Evolutionary conservation across 2,888 invertebrate genomes (phyloP).

Genomic region (Nephrotoma appendiculata): DNA sequence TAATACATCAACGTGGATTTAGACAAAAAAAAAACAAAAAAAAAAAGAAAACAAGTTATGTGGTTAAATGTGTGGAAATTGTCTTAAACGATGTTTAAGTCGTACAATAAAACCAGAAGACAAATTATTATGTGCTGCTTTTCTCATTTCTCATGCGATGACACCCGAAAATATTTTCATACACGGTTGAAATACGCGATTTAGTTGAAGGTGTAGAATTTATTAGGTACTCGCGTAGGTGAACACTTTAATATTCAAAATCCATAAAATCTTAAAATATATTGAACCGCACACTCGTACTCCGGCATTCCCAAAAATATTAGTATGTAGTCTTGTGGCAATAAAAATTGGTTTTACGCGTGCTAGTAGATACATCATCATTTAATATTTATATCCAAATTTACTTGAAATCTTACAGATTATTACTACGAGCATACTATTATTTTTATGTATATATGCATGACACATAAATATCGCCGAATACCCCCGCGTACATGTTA

Average conservation of each 20-base stretch:
- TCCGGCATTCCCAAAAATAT: neutral
- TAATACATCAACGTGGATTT: neutral
- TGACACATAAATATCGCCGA: neutral
- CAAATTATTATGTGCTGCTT: neutral
- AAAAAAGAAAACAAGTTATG: neutral
- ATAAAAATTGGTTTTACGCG: neutral
- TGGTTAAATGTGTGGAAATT: neutral
- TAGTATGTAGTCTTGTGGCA: neutral
- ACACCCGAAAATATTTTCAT: neutral
- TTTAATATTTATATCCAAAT: neutral
- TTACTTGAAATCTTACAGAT: neutral
- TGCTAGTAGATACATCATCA: neutral
- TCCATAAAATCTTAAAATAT: neutral
- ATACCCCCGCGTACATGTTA: neutral
- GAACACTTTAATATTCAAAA: neutral
- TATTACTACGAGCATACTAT: neutral
- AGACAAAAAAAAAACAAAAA: neutral
- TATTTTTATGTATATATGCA: neutral
- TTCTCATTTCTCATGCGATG: neutral
- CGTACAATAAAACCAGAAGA: neutral
- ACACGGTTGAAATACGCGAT: neutral
- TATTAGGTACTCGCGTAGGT: neutral
- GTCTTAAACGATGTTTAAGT: neutral
- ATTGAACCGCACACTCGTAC: neutral
- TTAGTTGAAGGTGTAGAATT: neutral